phyloP scores from a whole-genome alignment of 1,140 invertebrate genomes.

The Onthophagus taurus region DNA sequence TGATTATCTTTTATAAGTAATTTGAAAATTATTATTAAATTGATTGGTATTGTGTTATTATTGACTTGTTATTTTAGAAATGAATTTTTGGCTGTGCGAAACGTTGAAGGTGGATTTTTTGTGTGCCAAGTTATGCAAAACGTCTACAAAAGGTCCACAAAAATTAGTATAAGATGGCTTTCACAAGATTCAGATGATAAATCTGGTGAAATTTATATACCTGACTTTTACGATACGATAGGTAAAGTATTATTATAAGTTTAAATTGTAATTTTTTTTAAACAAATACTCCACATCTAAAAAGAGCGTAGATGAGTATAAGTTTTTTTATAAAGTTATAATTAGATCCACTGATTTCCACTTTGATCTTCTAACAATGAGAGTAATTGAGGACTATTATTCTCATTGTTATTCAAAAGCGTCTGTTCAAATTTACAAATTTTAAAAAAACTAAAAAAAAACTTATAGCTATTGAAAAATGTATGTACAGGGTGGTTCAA shows the following conservation, averaged over 20 bases:
- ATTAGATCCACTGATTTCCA: no score
- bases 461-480: no score
- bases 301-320: no score
- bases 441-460: no score
- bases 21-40: neutral
- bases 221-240: conserved; percentile 83
- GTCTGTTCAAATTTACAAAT: no score
- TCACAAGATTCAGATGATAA: conserved; percentile 60
- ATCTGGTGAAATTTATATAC: conserved; percentile 66
- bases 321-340: no score
- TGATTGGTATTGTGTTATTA: neutral
- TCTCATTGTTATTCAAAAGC: no score
- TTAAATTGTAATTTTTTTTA: conserved; percentile 4
- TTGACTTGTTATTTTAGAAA: conserved; percentile 48
- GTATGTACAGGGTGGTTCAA: no score
- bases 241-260: conserved; percentile 42
- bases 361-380: no score
- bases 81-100: conserved; percentile 83
- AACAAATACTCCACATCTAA: neutral
- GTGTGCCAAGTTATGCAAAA: conserved; percentile 87
- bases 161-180: conserved; percentile 83
- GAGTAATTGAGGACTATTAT: no score
- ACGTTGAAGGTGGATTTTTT: conserved; percentile 80
- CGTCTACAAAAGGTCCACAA: conserved; percentile 71
- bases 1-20: conserved; percentile 76